phyloP scores from a whole-genome alignment of 1,140 invertebrate genomes.

The Diploscapter pachys region DNA sequence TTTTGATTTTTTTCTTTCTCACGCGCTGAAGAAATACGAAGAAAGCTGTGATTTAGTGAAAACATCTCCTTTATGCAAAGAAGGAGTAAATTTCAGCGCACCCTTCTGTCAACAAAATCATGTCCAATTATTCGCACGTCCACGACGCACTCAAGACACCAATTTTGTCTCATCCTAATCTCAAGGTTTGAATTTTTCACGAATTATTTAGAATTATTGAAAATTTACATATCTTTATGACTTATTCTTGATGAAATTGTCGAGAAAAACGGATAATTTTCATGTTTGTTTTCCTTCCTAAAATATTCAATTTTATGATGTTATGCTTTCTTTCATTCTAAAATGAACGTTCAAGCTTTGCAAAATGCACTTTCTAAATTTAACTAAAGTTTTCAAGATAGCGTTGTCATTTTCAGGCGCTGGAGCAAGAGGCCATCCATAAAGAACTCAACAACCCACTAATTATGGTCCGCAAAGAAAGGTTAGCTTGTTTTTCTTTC shows the following conservation, averaged over 20 bases:
- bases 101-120: slow-evolving; percentile 29
- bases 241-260: too few species aligned
- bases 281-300: not conserved
- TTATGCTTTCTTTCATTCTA: not conserved
- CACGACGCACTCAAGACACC: slow-evolving; percentile 17
- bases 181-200: slow-evolving; percentile 15
- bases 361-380: not conserved
- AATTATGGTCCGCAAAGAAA: too few species aligned
- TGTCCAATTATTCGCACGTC: slow-evolving; percentile 21
- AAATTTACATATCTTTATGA: slow-evolving; percentile 13
- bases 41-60: too few species aligned
- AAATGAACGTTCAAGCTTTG: slow-evolving; percentile 5
- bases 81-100: slow-evolving; percentile 15
- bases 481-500: too few species aligned
- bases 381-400: not conserved
- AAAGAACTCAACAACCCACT: too few species aligned
- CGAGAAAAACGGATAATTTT: not conserved
- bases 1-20: not conserved
- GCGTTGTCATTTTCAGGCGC: slow-evolving; percentile 15
- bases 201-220: slow-evolving; percentile 8
- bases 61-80: too few species aligned
- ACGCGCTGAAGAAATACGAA: not conserved
- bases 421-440: not conserved
- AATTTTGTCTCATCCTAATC: slow-evolving; percentile 18
- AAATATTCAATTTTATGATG: slow-evolving; percentile 1